A percentile compares a stretch with the other conserved stretches of the same genome.
Conservation (phyloP, 2,888 invertebrate genomes). For the Amphipyra tragopoginis region DNA sequence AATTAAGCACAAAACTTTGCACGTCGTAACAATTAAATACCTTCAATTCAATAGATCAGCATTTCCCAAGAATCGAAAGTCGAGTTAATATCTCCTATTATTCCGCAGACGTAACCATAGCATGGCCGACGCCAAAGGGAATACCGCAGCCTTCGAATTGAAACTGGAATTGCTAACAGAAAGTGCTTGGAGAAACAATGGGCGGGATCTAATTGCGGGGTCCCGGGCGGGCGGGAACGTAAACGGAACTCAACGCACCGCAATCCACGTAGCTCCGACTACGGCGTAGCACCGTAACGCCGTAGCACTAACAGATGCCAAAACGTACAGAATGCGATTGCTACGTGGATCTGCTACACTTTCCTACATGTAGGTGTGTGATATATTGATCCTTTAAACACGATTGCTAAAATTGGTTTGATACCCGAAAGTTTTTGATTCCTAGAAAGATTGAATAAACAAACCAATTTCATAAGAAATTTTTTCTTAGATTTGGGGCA, state of each 20-base stretch:
- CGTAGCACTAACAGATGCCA: constrained; percentile 41
- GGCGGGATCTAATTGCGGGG: constrained; percentile 64
- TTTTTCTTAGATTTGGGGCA: background rate
- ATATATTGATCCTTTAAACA: constrained; percentile 1
- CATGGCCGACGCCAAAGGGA: constrained; percentile 62
- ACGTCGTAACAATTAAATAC: constrained; percentile 40
- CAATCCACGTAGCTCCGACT: constrained; percentile 58
- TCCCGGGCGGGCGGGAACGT: constrained; percentile 60
- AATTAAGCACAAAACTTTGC: constrained; percentile 39
- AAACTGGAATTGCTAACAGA: constrained; percentile 74
- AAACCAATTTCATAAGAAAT: background rate
- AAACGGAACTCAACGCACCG: constrained; percentile 66
- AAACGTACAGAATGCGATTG: constrained; percentile 53
- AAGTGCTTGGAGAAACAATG: constrained; percentile 77
- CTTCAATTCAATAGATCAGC: constrained; percentile 40
- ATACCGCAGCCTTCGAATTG: constrained; percentile 64
- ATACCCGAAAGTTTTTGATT: background rate
- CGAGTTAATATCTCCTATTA: constrained; percentile 53
- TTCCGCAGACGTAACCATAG: constrained; percentile 49
- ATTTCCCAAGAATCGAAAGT: constrained; percentile 48
- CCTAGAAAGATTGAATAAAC: no score
- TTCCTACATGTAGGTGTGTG: constrained; percentile 5
- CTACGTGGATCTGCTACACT: constrained; percentile 34
- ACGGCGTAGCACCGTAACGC: constrained; percentile 52
- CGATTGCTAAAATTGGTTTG: background rate